A percentile compares a stretch with the other conserved stretches of the same genome.
Conservation (phyloP, 2,113 vertebrate genomes). For the Argyrosomus japonicus region DNA sequence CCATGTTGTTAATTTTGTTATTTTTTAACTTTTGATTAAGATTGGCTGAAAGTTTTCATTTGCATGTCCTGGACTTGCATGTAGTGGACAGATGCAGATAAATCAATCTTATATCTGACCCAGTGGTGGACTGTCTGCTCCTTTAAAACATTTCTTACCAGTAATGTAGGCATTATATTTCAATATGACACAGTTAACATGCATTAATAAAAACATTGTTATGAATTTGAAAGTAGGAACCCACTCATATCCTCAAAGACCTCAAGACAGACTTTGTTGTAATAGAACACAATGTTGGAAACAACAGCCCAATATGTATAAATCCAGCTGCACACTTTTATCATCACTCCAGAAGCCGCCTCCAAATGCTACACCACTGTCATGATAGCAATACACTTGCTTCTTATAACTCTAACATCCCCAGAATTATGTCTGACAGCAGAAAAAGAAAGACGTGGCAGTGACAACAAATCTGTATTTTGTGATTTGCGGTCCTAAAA, state of each 20-base stretch:
- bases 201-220: too few relatives aligned
- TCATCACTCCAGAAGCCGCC: not conserved
- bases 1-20: too few relatives aligned
- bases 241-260: not conserved
- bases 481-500: not conserved
- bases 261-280: not conserved
- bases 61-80: not conserved
- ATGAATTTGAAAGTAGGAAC: not conserved
- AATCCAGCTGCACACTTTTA: not conserved
- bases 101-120: not conserved
- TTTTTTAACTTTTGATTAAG: not conserved
- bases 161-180: slow-evolving; percentile 2
- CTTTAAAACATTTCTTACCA: not conserved
- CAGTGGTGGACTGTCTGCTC: not conserved
- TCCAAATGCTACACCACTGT: not conserved
- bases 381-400: not conserved
- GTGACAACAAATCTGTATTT: not conserved
- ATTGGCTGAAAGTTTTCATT: not conserved
- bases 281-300: not conserved
- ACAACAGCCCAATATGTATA: not conserved
- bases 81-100: not conserved
- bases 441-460: not conserved
- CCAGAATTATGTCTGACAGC: not conserved
- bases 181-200: not conserved
- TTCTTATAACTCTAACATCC: not conserved